Evolutionary conservation across 1,140 invertebrate species (phyloP).

Genomic region (Reticulitermes speratus): DNA sequence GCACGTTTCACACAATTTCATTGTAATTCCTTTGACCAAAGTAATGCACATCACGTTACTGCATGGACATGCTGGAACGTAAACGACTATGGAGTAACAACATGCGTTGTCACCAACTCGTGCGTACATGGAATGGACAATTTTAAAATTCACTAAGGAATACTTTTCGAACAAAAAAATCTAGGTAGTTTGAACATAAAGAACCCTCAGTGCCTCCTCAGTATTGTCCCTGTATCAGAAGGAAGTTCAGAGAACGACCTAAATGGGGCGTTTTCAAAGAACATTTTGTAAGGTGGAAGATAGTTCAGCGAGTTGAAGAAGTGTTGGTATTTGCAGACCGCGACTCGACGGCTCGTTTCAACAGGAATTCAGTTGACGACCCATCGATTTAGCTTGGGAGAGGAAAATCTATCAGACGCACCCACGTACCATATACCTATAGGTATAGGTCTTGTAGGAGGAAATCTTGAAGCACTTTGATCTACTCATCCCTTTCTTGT

Average conservation of each 20-base stretch:
- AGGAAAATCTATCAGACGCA: neutral
- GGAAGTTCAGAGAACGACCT: neutral
- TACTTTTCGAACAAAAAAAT: neutral
- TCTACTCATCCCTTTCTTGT: neutral
- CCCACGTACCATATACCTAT: too few relatives aligned
- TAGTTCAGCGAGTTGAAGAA: neutral
- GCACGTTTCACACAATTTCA: neutral
- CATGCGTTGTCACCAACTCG: too few relatives aligned
- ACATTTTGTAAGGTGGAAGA: neutral
- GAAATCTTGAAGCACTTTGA: neutral
- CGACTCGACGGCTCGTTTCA: neutral
- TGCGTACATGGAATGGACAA: too few relatives aligned
- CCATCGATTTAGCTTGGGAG: neutral
- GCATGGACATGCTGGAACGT: neutral
- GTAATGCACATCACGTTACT: neutral
- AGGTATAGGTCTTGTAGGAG: neutral
- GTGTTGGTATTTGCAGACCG: neutral
- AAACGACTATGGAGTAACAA: too few relatives aligned
- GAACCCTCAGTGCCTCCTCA: neutral
- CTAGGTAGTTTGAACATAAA: neutral
- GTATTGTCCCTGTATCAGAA: neutral
- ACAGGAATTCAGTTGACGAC: slow-evolving; percentile 10
- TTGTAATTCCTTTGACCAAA: neutral
- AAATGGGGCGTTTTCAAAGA: neutral
- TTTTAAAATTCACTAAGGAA: too few relatives aligned